Base-by-base conservation (phyloP, 2,113 vertebrate species). In the Aix galericulata region DNA sequence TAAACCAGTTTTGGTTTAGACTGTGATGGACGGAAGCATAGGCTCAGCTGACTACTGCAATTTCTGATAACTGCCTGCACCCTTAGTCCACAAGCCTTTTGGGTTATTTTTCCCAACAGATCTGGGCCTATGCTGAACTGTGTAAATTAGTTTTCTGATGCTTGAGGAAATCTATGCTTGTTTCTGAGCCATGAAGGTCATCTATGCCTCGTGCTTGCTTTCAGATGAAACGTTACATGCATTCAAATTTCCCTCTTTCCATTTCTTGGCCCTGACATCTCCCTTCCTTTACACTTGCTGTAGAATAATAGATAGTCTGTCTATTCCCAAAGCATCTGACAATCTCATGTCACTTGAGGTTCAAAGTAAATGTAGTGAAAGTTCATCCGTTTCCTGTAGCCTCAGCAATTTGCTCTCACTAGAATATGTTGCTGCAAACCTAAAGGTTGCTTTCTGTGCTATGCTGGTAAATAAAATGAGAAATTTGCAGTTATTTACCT, bases 361-460 rank as follows among this genome's bases (percentile, higher is more conserved):
- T 97, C 89, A 89, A 89, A 86, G 58, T 72, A 66, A 89, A 89
- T 44, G 48, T 53, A 76, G 44, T 69, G 66, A 58, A 88, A 91
- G 44, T 86, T 91, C 36, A 77, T 90, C 52, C 38, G 23, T 94
- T 58, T 93, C 69, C 53, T 67, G 20, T 89, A 60, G 71, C 82
- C 60, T 81, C 64, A 48, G 34, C 7, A 2, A 55, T 78, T 81
- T 86, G 17, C 21, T 40, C 64, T 80, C 64, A 10, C 62, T 88
- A 62, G 60, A 81, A 75, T 77, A 78, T 32, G 63, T 69, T 78
- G 22, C 42, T 83, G 69, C 38, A 59, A 82, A 78, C 56, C 34
- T 77, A 58, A 72, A 46, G 53, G 12, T 42, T 94, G 34, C n/a
- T 90, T 86, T 93, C 80, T 50, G 13, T 81, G 50, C 48, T 72